A percentile compares a stretch with the other conserved stretches of the same genome.
These are phyloP conservation scores for Ailuropoda melanoleuca DNA, from an alignment of 2,113 vertebrate species.

Conservation along the genomic window DNA sequence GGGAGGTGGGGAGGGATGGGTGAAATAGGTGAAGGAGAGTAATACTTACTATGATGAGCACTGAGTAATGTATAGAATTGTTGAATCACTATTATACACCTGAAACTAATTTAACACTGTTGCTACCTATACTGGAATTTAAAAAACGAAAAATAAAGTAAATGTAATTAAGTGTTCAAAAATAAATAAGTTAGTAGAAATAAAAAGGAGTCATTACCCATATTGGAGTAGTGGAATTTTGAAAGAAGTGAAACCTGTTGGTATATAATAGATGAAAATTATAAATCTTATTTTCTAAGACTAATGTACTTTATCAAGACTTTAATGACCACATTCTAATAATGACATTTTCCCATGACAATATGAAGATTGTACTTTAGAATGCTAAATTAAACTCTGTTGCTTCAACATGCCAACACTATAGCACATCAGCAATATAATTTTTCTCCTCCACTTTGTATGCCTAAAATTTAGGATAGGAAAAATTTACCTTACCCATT, in stretches of 20 bases:
- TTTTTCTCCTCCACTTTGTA: background rate
- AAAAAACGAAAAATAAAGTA: background rate
- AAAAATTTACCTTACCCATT: slow-evolving; percentile 2
- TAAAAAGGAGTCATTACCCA: background rate
- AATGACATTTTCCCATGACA: slow-evolving; percentile 30
- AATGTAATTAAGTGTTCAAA: background rate
- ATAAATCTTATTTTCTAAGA: slow-evolving; percentile 22
- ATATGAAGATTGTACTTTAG: background rate
- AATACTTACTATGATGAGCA: background rate
- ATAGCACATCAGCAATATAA: background rate
- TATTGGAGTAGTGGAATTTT: background rate
- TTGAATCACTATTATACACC: background rate
- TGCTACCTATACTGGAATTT: background rate
- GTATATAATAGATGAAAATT: background rate
- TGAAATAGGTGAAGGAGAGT: background rate
- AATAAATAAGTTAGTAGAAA: background rate
- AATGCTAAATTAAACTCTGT: slow-evolving; percentile 35
- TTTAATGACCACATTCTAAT: slow-evolving; percentile 11
- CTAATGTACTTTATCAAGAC: background rate
- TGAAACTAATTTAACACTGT: background rate
- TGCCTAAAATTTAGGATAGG: slow-evolving; percentile 9
- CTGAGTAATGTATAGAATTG: background rate
- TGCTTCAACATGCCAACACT: background rate
- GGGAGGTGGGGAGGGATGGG: background rate
- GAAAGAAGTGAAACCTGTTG: slow-evolving; percentile 14